Evolutionary conservation across 1,140 invertebrate genomes (phyloP), one percentile per base, ranked within the genome.

Genomic region (Drosophila kanapiae): DNA sequence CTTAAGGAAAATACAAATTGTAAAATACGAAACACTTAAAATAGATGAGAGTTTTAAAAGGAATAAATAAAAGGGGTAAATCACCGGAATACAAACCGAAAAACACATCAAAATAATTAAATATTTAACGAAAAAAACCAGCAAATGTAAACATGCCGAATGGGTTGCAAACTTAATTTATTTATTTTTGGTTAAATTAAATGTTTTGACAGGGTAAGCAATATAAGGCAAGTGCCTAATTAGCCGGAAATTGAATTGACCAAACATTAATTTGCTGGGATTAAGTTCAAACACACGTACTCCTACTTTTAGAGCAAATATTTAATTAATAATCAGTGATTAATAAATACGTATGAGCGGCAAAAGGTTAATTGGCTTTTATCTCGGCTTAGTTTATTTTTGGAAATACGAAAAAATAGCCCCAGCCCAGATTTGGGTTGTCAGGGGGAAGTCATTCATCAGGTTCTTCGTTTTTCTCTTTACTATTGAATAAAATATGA

Each of bases 211-310:
- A 53, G 10, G 33, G 16, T 54, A 54, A 54, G 35, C 51, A 13
- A 18, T 9, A 8, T 37, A 54, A 56, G 57, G 38, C 18, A 58
- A 47, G 63, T 42, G n/a, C 33, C 18, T 59, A 65, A 65, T 65
- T 65, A 45, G 43, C 23, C 54, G 64, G 57, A 53, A 69, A 67
- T 67, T 14, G 47, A 64, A 35, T 35, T 31, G 37, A 37, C 35
- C 38, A 33, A 33, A 49, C 62, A 65, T 54, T 70, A 67, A 70
- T 70, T 70, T 18, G 51, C 0, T 1, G 10, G 38, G 38, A 68
- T 70, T 70, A 43, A 7, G 37, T 13, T 23, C 35, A 27, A 14
- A 7, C 6, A 29, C 6, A 3, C 11, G 6, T 40, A 57, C 27
- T 29, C 31, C 31, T 53, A n/a, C 67, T 23, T 54, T 54, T 27